Evolutionary conservation across 2,113 vertebrate species (phyloP).

Genomic region (Scytalopus superciliaris): DNA sequence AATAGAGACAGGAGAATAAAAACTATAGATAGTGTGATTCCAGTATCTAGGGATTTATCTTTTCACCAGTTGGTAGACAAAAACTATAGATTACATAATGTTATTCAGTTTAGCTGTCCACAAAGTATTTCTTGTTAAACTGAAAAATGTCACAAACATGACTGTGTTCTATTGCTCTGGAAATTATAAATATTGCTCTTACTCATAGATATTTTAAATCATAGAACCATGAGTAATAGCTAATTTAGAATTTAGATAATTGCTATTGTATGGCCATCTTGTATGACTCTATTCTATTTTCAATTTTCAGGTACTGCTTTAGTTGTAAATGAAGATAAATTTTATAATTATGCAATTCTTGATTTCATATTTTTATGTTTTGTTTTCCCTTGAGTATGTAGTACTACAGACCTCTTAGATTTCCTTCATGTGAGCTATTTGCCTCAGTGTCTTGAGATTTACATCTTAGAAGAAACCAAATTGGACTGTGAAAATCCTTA

Average conservation of each 20-base stretch:
- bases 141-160: background rate
- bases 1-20: background rate
- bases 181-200: background rate
- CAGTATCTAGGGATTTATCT: background rate
- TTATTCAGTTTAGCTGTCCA: background rate
- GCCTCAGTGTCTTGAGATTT: conserved; percentile 23
- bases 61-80: background rate
- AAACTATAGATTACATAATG: background rate
- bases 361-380: background rate
- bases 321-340: background rate
- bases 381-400: background rate
- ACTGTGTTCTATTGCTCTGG: background rate
- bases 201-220: background rate
- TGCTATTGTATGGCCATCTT: background rate
- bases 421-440: conserved; percentile 12
- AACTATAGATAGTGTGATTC: background rate
- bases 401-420: background rate
- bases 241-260: background rate
- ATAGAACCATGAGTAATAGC: background rate
- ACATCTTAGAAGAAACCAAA: conserved; percentile 65
- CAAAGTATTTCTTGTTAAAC: background rate
- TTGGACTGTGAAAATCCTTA: conserved; percentile 70
- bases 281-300: background rate
- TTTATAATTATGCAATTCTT: background rate
- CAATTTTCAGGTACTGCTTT: background rate